Evolutionary conservation across 2,113 vertebrate species (phyloP).

Genomic region (Psittacara wagleri): DNA sequence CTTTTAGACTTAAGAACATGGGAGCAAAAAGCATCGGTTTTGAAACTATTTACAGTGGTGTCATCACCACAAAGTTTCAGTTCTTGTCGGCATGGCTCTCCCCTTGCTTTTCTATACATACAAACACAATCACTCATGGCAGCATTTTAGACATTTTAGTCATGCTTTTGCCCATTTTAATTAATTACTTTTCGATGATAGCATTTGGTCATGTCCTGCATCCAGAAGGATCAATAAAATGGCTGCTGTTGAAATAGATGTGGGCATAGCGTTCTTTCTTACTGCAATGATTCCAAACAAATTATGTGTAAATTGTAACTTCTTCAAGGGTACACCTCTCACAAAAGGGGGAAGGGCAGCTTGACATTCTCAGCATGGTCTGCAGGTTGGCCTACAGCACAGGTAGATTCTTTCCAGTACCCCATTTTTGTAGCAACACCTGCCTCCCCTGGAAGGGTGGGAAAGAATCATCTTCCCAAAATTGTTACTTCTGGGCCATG

Average conservation of each 20-base stretch:
- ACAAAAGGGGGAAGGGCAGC: background rate
- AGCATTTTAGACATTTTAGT: background rate
- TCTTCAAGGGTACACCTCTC: background rate
- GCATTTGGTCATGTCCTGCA: background rate
- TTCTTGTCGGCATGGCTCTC: background rate
- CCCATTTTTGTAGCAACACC: background rate
- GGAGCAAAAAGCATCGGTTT: background rate
- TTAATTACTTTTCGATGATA: background rate
- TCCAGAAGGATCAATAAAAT: background rate
- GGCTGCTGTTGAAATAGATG: background rate
- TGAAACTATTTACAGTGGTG: background rate
- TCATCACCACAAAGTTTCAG: background rate
- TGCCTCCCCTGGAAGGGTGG: background rate
- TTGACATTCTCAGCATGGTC: background rate
- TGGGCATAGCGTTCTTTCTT: background rate
- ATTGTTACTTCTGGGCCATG: background rate
- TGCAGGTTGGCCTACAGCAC: background rate
- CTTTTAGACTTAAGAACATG: background rate
- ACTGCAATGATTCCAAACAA: background rate
- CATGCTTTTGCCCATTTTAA: background rate
- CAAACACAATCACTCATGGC: background rate
- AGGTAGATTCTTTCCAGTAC: fast-evolving
- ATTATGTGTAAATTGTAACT: background rate
- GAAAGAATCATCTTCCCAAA: background rate
- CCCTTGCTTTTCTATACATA: background rate